These are phyloP conservation scores for Australoheros scitulus DNA, from an alignment of 2,113 vertebrate genomes.

Conservation along the genomic window DNA sequence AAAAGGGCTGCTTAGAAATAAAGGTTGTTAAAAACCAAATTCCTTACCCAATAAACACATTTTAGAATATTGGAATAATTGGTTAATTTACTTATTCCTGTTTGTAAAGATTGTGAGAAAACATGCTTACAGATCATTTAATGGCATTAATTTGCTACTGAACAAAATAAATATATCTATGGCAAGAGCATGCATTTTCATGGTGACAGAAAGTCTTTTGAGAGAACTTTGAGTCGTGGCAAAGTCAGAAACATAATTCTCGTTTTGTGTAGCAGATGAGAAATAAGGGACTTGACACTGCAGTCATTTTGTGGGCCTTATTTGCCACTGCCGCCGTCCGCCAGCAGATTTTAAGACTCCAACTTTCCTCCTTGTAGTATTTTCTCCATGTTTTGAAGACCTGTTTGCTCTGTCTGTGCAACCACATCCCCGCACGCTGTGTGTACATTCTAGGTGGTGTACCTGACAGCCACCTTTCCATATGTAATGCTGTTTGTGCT, in stretches of 20 bases:
- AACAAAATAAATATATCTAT: not conserved
- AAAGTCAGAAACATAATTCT: conserved; percentile 8
- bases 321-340: conserved; percentile 16
- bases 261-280: not conserved
- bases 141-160: not conserved
- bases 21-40: not conserved
- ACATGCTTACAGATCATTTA: not conserved
- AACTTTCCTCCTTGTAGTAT: conserved; percentile 24
- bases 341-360: conserved; percentile 22
- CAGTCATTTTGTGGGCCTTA: not conserved
- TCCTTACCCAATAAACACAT: not conserved
- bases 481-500: conserved; percentile 90
- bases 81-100: too few relatives aligned
- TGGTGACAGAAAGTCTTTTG: not conserved
- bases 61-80: too few relatives aligned
- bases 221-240: not conserved
- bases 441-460: conserved; percentile 85
- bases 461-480: conserved; percentile 93
- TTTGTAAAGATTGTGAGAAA: not conserved
- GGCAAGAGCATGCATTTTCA: not conserved
- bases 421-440: conserved; percentile 21
- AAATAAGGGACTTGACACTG: not conserved
- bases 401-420: conserved; percentile 22
- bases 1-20: not conserved
- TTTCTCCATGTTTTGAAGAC: not conserved